phyloP scores from a whole-genome alignment of 2,113 vertebrate genomes.

The Corydoras sp. region DNA sequence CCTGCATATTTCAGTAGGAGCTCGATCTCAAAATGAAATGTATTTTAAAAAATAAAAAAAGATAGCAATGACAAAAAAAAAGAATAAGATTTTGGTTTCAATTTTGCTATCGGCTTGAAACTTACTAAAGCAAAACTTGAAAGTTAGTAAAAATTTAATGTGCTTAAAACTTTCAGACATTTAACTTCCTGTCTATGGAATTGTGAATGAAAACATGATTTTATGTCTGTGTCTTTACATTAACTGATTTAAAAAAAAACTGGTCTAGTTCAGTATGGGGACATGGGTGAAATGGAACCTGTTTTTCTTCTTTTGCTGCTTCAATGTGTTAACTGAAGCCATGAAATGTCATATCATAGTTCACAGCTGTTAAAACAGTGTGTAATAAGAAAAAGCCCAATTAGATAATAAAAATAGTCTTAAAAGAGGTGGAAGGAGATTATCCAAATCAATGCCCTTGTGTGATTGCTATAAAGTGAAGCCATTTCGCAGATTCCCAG shows the following conservation, averaged over 20 bases:
- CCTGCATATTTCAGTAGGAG: too few relatives aligned
- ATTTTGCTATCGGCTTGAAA: slow-evolving; percentile 3
- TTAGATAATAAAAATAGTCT: slow-evolving; percentile 39
- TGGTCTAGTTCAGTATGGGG: not conserved
- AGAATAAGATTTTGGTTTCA: slow-evolving; percentile 18
- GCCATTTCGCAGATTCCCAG: slow-evolving; percentile 30
- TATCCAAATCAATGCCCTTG: slow-evolving; percentile 24
- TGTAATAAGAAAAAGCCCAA: slow-evolving; percentile 38
- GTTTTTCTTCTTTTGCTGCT: slow-evolving; percentile 14
- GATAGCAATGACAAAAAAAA: slow-evolving; percentile 9
- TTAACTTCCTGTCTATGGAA: slow-evolving; percentile 33
- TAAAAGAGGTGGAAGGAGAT: slow-evolving; percentile 13
- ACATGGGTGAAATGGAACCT: not conserved
- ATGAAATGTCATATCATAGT: slow-evolving; percentile 41
- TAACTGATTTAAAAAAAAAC: slow-evolving; percentile 38
- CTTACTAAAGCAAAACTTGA: too few relatives aligned
- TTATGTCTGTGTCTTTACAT: slow-evolving; percentile 26
- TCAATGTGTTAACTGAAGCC: slow-evolving; percentile 36
- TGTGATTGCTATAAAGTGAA: slow-evolving; percentile 29
- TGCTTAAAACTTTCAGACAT: slow-evolving; percentile 30
- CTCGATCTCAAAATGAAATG: too few relatives aligned
- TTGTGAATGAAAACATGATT: slow-evolving; percentile 37
- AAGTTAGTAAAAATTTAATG: not conserved
- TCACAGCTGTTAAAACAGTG: slow-evolving; percentile 49
- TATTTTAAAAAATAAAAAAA: too few relatives aligned